Conservation (phyloP, 2,113 vertebrate species). For the Ciconia maguari region DNA sequence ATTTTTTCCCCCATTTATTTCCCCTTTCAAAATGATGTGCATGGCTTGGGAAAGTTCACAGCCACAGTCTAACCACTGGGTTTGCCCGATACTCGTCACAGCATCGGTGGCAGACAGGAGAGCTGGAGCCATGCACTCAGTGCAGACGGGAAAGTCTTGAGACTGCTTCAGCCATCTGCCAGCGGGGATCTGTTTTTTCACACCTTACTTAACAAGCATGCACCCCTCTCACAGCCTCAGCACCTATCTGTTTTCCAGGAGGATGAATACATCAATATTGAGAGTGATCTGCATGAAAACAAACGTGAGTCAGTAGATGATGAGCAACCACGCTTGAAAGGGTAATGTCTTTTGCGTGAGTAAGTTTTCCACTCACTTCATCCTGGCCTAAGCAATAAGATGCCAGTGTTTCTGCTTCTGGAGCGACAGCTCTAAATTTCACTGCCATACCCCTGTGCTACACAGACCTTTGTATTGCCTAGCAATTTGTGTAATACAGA, state of each 20-base stretch:
- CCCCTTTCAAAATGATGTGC: neutral
- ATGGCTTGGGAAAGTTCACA: neutral
- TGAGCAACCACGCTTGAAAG: slow-evolving; percentile 30
- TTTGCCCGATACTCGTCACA: neutral
- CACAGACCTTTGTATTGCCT: neutral
- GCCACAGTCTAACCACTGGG: neutral
- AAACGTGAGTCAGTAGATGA: neutral
- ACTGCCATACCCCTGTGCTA: neutral
- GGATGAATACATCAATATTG: slow-evolving; percentile 51
- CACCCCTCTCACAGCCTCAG: neutral
- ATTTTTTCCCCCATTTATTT: neutral
- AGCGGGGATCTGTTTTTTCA: neutral
- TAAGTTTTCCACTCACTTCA: neutral
- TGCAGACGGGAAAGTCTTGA: neutral
- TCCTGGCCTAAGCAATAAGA: neutral
- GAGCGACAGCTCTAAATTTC: neutral
- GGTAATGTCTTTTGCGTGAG: slow-evolving; percentile 62
- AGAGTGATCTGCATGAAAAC: slow-evolving; percentile 25
- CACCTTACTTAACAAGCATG: neutral
- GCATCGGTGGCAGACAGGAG: neutral
- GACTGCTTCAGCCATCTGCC: neutral
- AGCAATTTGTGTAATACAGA: neutral
- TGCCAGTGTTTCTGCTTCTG: neutral
- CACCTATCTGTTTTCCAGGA: slow-evolving; percentile 60
- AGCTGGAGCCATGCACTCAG: rapidly evolving